Percentiles rank a stretch among this genome's conserved stretches.
These are phyloP conservation scores for Margaritifera margaritifera DNA, from an alignment of 2,888 invertebrate genomes.

Conservation along the genomic window DNA sequence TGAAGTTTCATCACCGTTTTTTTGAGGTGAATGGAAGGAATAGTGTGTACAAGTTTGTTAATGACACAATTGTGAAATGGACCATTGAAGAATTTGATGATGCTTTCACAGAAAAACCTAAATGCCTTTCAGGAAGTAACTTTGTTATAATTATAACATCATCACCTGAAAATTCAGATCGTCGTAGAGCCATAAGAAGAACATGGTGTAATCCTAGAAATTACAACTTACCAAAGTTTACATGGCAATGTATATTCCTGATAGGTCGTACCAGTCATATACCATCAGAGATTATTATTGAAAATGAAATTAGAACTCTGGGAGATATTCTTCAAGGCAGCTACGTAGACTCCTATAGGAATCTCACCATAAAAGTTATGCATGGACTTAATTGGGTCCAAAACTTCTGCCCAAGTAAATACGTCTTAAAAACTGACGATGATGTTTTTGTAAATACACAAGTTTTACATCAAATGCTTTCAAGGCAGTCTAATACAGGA, in stretches of 20 bases:
- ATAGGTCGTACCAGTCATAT: slow-evolving; percentile 44
- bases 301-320: slow-evolving; percentile 40
- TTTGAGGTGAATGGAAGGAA: slow-evolving; percentile 17
- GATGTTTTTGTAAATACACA: slow-evolving; percentile 67
- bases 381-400: slow-evolving; percentile 64
- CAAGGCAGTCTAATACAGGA: slow-evolving; percentile 33
- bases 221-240: slow-evolving; percentile 29
- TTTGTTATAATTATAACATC: slow-evolving; percentile 58
- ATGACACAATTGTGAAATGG: slow-evolving; percentile 47
- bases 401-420: slow-evolving; percentile 49
- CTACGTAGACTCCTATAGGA: slow-evolving; percentile 67
- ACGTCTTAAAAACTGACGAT: slow-evolving; percentile 68
- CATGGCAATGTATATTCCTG: slow-evolving; percentile 65
- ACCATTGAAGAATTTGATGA: slow-evolving; percentile 39
- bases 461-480: slow-evolving; percentile 46
- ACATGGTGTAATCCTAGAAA: slow-evolving; percentile 55
- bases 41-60: slow-evolving; percentile 16
- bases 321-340: slow-evolving; percentile 64
- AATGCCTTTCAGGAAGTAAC: slow-evolving; percentile 36
- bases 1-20: slow-evolving; percentile 23
- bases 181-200: slow-evolving; percentile 52
- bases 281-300: slow-evolving; percentile 18
- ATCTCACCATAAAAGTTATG: slow-evolving; percentile 66
- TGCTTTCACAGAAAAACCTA: slow-evolving; percentile 21
- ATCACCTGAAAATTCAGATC: slow-evolving; percentile 50